Percentiles rank a stretch among this genome's conserved stretches.
These are phyloP conservation scores for Aeoliscus strigatus DNA, from an alignment of 2,797 vertebrate species.

Conservation along the genomic window DNA sequence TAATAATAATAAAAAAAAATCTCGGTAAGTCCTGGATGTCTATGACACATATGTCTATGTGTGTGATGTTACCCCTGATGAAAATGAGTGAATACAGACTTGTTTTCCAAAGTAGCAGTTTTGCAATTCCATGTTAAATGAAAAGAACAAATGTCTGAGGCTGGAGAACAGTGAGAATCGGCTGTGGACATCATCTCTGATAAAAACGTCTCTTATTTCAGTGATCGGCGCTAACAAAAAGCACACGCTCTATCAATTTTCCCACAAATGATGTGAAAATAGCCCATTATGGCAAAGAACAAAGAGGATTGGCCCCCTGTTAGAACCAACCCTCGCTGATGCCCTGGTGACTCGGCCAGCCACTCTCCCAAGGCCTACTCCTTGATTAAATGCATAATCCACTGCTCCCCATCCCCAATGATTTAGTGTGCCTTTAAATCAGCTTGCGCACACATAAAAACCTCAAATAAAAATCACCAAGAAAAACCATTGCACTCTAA, in stretches of 20 bases:
- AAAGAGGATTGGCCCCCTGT: slow-evolving; percentile 65
- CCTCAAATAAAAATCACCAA: slow-evolving; percentile 85
- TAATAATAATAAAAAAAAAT: too few species aligned
- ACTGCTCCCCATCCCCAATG: slow-evolving; percentile 77
- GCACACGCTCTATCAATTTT: slow-evolving; percentile 37
- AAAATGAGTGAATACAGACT: too few species aligned
- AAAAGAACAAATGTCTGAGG: too few species aligned
- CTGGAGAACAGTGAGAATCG: too few species aligned
- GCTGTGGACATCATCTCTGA: slow-evolving; percentile 19
- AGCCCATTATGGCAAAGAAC: slow-evolving; percentile 65
- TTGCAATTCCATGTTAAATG: too few species aligned
- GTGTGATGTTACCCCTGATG: too few species aligned
- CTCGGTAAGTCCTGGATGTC: too few species aligned
- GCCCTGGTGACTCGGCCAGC: slow-evolving; percentile 74
- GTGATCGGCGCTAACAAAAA: slow-evolving; percentile 35
- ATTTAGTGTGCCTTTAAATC: slow-evolving; percentile 85
- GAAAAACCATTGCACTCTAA: slow-evolving; percentile 83
- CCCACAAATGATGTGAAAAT: slow-evolving; percentile 69
- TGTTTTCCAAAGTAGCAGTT: too few species aligned
- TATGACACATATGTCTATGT: too few species aligned
- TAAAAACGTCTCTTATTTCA: slow-evolving; percentile 25
- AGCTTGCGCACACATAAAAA: slow-evolving; percentile 84
- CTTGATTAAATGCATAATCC: slow-evolving; percentile 89
- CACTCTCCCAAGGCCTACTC: slow-evolving; percentile 80
- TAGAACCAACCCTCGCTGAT: slow-evolving; percentile 65